Percentiles rank a stretch among this genome's conserved stretches.
Evolutionary conservation across 2,113 vertebrate genomes (phyloP).

Genomic region (Lasiurus cinereus): DNA sequence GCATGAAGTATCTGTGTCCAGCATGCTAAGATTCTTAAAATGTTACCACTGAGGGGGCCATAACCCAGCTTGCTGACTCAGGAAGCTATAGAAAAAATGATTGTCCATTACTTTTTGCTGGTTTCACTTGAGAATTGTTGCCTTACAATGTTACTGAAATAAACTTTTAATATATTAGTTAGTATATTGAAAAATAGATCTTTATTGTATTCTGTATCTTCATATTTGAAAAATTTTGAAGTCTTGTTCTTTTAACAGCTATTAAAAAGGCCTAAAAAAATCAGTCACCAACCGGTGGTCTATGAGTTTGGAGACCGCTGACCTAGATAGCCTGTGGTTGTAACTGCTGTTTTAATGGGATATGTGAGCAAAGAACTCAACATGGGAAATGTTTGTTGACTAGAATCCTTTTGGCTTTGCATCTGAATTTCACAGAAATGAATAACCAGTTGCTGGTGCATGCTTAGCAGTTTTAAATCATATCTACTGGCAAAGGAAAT

Average conservation of each 20-base stretch:
- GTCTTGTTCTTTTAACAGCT: neutral
- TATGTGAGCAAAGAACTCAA: neutral
- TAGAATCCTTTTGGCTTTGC: constrained; percentile 36
- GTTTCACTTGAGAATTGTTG: constrained; percentile 69
- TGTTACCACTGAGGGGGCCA: constrained; percentile 33
- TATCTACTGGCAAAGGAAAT: neutral
- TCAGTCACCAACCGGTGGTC: too few species aligned
- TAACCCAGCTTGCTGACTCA: constrained; percentile 68
- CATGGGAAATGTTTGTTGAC: neutral
- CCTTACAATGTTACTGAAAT: constrained; percentile 81
- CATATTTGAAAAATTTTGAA: neutral
- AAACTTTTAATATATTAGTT: constrained; percentile 71
- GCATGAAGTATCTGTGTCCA: constrained; percentile 12
- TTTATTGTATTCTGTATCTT: neutral
- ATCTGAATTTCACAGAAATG: constrained; percentile 26
- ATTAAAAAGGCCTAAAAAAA: too few species aligned
- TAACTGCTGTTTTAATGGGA: neutral
- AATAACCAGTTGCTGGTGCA: neutral
- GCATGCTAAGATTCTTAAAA: constrained; percentile 47
- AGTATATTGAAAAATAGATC: constrained; percentile 44
- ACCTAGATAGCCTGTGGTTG: neutral
- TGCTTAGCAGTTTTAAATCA: neutral
- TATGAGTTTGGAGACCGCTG: too few species aligned
- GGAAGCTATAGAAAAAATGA: constrained; percentile 69
- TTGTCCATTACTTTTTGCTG: constrained; percentile 41